A percentile compares a stretch with the other conserved stretches of the same genome.
These are phyloP conservation scores for Copidosoma aretas DNA, from an alignment of 2,888 invertebrate species.

Conservation along the genomic window DNA sequence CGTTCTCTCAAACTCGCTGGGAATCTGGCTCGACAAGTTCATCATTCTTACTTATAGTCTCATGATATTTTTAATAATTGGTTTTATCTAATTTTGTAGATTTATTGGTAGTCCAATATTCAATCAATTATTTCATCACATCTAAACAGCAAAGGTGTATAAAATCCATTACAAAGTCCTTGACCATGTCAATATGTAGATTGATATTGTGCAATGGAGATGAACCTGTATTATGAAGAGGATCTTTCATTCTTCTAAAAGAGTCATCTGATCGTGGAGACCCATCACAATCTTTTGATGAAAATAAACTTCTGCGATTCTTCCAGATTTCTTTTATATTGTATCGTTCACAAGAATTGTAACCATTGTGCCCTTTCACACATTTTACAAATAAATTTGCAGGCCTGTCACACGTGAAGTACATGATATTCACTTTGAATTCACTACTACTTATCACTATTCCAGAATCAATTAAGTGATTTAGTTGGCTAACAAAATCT, in stretches of 20 bases:
- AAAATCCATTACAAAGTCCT: constrained; percentile 30
- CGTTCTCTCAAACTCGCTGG: background rate
- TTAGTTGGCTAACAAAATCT: background rate
- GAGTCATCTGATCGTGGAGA: background rate
- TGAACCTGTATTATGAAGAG: background rate
- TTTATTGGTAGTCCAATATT: background rate
- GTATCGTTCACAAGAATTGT: background rate
- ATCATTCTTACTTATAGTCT: background rate
- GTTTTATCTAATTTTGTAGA: background rate
- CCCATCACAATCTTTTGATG: background rate
- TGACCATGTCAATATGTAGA: constrained; percentile 22
- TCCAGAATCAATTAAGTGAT: background rate
- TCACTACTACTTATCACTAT: background rate
- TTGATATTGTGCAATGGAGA: constrained; percentile 12
- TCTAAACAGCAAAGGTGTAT: constrained; percentile 29
- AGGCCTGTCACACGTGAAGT: background rate
- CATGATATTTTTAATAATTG: too few relatives aligned
- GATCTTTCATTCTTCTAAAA: background rate
- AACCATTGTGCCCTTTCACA: background rate
- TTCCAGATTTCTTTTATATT: background rate
- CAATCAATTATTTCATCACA: constrained; percentile 11
- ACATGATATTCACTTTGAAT: background rate
- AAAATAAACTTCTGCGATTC: background rate
- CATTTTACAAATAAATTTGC: background rate
- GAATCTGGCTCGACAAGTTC: background rate